These are phyloP conservation scores for Potorous gilbertii DNA, from an alignment of 2,797 vertebrate species.

Conservation along the genomic window DNA sequence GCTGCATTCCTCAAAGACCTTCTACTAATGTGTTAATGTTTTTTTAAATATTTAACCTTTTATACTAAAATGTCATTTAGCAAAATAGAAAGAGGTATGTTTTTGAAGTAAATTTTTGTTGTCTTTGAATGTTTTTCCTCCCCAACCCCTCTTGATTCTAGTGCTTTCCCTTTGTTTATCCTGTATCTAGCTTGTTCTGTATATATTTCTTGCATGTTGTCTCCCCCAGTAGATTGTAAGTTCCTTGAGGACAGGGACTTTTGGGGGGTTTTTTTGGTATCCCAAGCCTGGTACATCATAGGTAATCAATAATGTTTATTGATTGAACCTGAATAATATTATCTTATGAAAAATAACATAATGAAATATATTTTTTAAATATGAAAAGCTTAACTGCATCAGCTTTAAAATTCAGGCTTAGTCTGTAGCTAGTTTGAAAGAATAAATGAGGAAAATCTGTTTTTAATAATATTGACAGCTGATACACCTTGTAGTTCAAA, in stretches of 20 bases:
- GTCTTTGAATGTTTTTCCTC: not conserved
- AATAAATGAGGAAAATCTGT: not conserved
- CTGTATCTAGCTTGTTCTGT: not conserved
- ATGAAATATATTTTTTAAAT: not conserved
- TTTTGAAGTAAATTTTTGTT: not conserved
- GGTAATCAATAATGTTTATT: not conserved
- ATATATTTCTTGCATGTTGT: not conserved
- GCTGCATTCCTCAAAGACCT: not conserved
- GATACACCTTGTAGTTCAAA: not conserved
- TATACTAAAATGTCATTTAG: not conserved
- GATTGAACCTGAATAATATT: not conserved
- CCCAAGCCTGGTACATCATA: not conserved
- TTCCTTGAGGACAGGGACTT: not conserved
- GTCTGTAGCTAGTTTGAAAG: not conserved
- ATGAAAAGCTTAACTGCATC: not conserved
- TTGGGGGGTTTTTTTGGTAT: not conserved
- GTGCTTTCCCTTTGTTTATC: not conserved
- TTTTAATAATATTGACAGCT: not conserved
- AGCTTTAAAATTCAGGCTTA: not conserved
- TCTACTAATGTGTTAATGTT: too few relatives aligned
- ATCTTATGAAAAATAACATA: not conserved
- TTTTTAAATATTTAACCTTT: not conserved
- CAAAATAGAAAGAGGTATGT: not conserved
- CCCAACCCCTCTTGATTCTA: not conserved
- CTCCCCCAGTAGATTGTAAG: not conserved